Evolutionary conservation across 2,113 vertebrate genomes (phyloP), one percentile per base, ranked within the genome.

Genomic region (Podocnemis expansa): DNA sequence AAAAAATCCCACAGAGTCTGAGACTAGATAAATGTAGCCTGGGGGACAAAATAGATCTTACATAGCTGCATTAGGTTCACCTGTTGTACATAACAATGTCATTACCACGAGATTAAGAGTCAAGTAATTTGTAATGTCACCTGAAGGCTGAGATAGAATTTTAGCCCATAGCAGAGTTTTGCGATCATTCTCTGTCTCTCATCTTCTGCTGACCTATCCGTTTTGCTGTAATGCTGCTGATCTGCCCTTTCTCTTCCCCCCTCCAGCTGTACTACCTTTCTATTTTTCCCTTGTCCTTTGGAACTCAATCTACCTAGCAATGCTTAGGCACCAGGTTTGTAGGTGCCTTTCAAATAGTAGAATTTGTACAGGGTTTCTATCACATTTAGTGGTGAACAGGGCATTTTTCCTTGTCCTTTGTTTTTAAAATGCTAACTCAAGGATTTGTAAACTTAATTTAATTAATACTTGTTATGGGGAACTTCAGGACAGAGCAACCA

Each of bases 301-400:
- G 95, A 88, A 92, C 81, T 96, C 93, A 96, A 97, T 96, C 96
- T 93, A 86, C 92, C 96, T 97, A 93, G 89, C 79, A 89, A 78
- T 91, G 70, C 73, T 97, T 84, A 94, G 84, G 90, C 87, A 93
- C 82, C 92, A 95, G 94, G 80, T 95, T 97, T 95, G 86, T 93
- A 97, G 91, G 92, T 96, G 94, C 89, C 94, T 97, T 97, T 96
- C 95, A 96, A 95, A 96, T 78, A 27, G 51, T 93, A 75, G 78
- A 96, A 93, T 94, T 93, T 96, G 91, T 87, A 76, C 91, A 89
- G 84, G 70, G 56, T 89, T 96, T 89, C 85, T 21, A 21, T 38
- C 63, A 70, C 63, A 70, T 17, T 38, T 38, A 70, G n/a, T 70
- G 38, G 63, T 70, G n/a, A 38, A 70, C 63, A 70, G 63, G 31